Conservation (phyloP, 2,888 invertebrate genomes). For the Tenthredo distinguenda region DNA sequence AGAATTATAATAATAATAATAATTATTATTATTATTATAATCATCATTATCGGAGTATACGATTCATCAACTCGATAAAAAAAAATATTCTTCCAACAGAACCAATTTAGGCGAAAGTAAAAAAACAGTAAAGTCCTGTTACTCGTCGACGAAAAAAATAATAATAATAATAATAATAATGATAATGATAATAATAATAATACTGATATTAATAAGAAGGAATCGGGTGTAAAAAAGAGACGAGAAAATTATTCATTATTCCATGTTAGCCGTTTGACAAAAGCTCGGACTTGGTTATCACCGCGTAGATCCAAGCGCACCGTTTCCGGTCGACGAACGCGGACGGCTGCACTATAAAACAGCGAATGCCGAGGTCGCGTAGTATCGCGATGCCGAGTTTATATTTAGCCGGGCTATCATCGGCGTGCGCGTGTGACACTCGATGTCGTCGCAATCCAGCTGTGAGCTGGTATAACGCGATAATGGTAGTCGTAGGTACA, state of each 20-base stretch:
- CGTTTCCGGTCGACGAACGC: constrained; percentile 28
- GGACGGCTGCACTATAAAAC: neutral
- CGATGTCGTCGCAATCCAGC: neutral
- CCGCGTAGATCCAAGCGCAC: neutral
- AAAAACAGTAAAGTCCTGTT: no score
- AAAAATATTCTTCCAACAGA: neutral
- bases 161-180: neutral
- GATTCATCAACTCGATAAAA: no score
- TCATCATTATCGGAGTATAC: no score
- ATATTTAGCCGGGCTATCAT: constrained; percentile 32
- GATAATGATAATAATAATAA: neutral
- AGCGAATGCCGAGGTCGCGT: constrained; percentile 2
- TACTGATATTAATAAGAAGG: neutral
- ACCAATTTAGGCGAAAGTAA: no score
- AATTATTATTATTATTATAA: no score
- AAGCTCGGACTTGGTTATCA: neutral
- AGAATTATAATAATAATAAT: neutral
- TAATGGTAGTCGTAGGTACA: no score
- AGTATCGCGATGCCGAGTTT: constrained; percentile 21
- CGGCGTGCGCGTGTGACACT: neutral
- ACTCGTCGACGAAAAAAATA: neutral
- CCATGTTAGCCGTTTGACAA: neutral
- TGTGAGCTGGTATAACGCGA: no score
- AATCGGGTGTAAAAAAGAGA: neutral
- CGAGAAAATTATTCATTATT: neutral